These are phyloP conservation scores for Danio rerio DNA, from an alignment of 2,113 vertebrate genomes.

Conservation along the genomic window DNA sequence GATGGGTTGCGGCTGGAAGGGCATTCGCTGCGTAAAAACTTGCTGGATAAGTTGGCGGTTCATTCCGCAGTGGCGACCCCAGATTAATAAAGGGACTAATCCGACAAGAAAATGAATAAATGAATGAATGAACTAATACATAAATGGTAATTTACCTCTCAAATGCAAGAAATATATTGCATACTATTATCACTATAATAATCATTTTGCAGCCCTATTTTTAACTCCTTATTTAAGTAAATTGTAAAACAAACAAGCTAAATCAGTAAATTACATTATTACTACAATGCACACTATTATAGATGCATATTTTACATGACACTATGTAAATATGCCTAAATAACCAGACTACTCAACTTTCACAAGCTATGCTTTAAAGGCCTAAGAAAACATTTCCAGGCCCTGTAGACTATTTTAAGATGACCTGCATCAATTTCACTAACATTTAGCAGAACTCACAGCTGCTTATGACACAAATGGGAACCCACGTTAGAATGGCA, in stretches of 20 bases:
- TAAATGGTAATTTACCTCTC: too few relatives aligned
- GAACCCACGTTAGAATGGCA: background rate
- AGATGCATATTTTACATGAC: background rate
- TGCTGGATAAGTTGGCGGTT: too few relatives aligned
- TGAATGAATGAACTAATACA: too few relatives aligned
- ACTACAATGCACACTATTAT: background rate
- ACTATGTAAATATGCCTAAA: background rate
- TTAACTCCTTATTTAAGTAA: too few relatives aligned
- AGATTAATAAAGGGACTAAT: too few relatives aligned
- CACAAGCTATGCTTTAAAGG: background rate
- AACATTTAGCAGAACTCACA: conserved; percentile 14
- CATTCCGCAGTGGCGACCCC: too few relatives aligned
- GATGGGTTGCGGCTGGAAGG: too few relatives aligned
- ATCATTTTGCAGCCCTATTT: too few relatives aligned
- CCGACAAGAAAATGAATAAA: too few relatives aligned
- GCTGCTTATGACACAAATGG: background rate
- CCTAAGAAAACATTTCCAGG: background rate
- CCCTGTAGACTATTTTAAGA: background rate
- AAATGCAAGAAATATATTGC: too few relatives aligned
- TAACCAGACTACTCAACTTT: background rate
- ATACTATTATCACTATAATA: too few relatives aligned
- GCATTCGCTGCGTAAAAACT: too few relatives aligned
- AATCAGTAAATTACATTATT: background rate
- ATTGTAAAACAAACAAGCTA: background rate
- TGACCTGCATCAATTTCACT: conserved; percentile 2